These are phyloP conservation scores for Polydrusus cervinus DNA, from an alignment of 2,888 invertebrate species.

Conservation along the genomic window DNA sequence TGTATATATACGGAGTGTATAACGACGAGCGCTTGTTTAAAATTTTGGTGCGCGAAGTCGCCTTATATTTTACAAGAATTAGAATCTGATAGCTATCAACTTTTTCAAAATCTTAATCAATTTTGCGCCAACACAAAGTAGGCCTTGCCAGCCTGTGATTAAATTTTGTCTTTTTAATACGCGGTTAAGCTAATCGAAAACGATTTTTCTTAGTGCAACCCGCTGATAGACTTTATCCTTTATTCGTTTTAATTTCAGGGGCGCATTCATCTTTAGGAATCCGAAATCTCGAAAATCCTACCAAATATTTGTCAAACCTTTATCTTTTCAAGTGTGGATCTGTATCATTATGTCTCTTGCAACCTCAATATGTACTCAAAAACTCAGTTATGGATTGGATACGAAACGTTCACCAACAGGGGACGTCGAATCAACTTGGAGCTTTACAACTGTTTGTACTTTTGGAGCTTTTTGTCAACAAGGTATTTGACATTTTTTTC, in stretches of 20 bases:
- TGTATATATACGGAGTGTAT: too few species aligned
- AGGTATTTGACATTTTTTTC: slow-evolving; percentile 62
- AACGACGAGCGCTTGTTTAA: too few species aligned
- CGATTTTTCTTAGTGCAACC: too few species aligned
- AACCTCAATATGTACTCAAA: slow-evolving; percentile 58
- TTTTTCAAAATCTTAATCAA: too few species aligned
- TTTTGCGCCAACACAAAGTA: too few species aligned
- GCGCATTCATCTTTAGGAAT: slow-evolving; percentile 64
- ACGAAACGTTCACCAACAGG: background rate
- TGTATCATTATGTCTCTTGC: slow-evolving; percentile 57
- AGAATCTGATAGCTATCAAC: too few species aligned
- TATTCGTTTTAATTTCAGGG: slow-evolving; percentile 55
- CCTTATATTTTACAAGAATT: too few species aligned
- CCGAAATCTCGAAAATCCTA: slow-evolving; percentile 62
- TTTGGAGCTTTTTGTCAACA: slow-evolving; percentile 66
- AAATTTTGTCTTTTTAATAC: too few species aligned
- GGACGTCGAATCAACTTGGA: slow-evolving; percentile 60
- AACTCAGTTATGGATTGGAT: slow-evolving; percentile 52
- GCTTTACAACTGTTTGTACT: slow-evolving; percentile 59
- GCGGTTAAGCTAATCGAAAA: too few species aligned
- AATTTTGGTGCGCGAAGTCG: too few species aligned
- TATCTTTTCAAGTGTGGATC: slow-evolving; percentile 62
- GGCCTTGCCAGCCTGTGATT: too few species aligned
- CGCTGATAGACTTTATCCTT: too few species aligned
- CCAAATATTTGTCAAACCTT: slow-evolving; percentile 63